These are phyloP conservation scores for Nematostella vectensis DNA, from an alignment of 92 coral and sea anemone species.

Conservation along the genomic window DNA sequence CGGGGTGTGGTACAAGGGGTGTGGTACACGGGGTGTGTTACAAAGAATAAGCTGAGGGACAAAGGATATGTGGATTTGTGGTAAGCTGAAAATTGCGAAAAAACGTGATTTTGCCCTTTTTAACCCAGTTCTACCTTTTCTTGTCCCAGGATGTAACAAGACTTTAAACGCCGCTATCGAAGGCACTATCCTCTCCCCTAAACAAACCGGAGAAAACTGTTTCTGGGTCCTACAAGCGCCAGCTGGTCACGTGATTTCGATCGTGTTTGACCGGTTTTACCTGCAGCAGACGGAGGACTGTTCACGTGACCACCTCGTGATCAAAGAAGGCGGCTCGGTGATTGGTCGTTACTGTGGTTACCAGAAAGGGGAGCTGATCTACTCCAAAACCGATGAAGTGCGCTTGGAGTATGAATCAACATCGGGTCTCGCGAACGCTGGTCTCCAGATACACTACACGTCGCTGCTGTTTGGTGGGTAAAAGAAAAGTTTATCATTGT, in stretches of 20 bases:
- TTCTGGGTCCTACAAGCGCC: slow-evolving; percentile 37
- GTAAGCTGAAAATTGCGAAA: too few relatives aligned
- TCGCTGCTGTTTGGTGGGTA: slow-evolving; percentile 11
- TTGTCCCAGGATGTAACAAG: slow-evolving; percentile 2
- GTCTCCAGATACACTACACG: slow-evolving; percentile 20
- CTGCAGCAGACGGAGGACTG: slow-evolving; percentile 19
- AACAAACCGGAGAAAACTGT: slow-evolving; percentile 18
- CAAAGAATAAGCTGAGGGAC: too few relatives aligned
- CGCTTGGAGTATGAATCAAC: slow-evolving; percentile 8
- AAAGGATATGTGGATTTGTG: too few relatives aligned
- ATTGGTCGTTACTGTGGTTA: slow-evolving; percentile 36
- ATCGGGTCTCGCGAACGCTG: neutral
- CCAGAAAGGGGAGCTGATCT: slow-evolving; percentile 25
- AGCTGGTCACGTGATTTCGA: slow-evolving; percentile 33
- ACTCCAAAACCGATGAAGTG: slow-evolving; percentile 13
- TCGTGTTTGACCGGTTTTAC: slow-evolving; percentile 31
- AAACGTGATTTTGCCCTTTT: too few relatives aligned
- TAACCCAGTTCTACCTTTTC: too few relatives aligned
- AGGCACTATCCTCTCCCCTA: slow-evolving; percentile 31
- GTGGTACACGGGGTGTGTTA: too few relatives aligned
- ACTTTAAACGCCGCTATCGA: slow-evolving; percentile 18
- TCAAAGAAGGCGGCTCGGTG: slow-evolving; percentile 12
- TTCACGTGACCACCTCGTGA: slow-evolving; percentile 35
- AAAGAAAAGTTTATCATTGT: neutral
- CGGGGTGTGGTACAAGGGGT: too few relatives aligned